Base-by-base conservation (phyloP, 2,797 vertebrate genomes). In the Hybognathus amarus region DNA sequence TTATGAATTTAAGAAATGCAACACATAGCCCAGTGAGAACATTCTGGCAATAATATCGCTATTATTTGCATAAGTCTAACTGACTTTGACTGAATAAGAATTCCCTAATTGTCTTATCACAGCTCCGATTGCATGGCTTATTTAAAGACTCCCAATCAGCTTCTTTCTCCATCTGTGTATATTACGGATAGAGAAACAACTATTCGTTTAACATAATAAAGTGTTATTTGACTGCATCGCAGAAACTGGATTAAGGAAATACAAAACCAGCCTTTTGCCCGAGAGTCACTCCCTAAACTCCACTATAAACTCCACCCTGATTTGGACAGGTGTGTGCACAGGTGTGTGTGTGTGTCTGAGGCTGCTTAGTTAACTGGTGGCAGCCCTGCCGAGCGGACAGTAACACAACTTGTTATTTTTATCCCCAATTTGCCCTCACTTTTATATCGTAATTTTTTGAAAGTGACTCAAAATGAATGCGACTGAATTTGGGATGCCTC, bases 391-490 rank as follows among this genome's bases (percentile, higher is more conserved):
- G 22, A 38, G n/a, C 1, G 22, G 52, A 20, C 6, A 36, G 22
- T 3, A 13, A 30, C 27, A 38, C 8, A 63, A 4, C 1, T 10
- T 1, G 24, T 24, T 20, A 3, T 22, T 56, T 2, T 1, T 1
- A 11, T 4, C 20, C 22, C 12, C 8, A 11, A 78, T 10, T 69
- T 38, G 42, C 20, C n/a, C 4, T 50, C 12, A 3, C 24, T 22
- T 78, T 61, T 61, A 76, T 24, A 12, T 10, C 9, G 20, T n/a
- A 1, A 54, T 20, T 71, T n/a, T 24, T 22, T 30, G 1, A 6
- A 59, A 1, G 13, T 13, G 8, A 8, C 5, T 36, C 30, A 47
- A 75, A 20, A 94, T 94, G 94, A 95, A 95, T 90, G 87, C 24
- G 12, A 92, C 87, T 0, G 82, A 71, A 1, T 40, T 64, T 69